Evolutionary conservation across 2,888 invertebrate species (phyloP).

Genomic region (Brassicogethes aeneus): DNA sequence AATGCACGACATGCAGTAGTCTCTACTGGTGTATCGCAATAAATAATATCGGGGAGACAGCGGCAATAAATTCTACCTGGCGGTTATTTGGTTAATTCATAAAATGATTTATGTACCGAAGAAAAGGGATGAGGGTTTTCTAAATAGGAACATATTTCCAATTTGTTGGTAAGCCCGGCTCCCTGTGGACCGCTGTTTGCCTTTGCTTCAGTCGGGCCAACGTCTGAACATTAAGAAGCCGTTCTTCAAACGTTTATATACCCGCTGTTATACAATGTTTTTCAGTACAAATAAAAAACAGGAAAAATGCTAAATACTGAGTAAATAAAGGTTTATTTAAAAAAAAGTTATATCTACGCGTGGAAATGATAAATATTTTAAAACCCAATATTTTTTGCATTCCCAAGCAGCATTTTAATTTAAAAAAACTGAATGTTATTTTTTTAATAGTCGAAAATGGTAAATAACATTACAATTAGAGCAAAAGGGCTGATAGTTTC

Average conservation of each 20-base stretch:
- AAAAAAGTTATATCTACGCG: no score
- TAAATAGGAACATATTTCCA: constrained; percentile 21
- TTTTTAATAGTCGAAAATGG: no score
- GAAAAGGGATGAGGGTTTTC: constrained; percentile 14
- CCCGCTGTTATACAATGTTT: no score
- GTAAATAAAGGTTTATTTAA: no score
- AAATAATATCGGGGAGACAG: background rate
- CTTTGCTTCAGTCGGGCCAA: background rate
- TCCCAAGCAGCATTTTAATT: no score
- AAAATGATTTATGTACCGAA: constrained; percentile 10
- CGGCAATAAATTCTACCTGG: constrained; percentile 1
- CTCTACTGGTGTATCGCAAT: background rate
- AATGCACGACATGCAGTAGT: background rate
- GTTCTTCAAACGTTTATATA: background rate
- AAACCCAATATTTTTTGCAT: no score
- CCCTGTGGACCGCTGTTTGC: constrained; percentile 14
- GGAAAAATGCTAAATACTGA: no score
- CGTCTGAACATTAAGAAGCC: background rate
- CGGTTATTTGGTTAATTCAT: constrained; percentile 8
- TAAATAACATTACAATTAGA: no score
- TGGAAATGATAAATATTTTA: no score
- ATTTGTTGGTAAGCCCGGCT: constrained; percentile 19
- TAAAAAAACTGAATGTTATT: no score
- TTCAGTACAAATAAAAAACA: no score
- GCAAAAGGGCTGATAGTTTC: no score